A percentile compares a stretch with the other conserved stretches of the same genome.
phyloP scores from a whole-genome alignment of 1,140 invertebrate genomes.

The Drosophila gunungcola region DNA sequence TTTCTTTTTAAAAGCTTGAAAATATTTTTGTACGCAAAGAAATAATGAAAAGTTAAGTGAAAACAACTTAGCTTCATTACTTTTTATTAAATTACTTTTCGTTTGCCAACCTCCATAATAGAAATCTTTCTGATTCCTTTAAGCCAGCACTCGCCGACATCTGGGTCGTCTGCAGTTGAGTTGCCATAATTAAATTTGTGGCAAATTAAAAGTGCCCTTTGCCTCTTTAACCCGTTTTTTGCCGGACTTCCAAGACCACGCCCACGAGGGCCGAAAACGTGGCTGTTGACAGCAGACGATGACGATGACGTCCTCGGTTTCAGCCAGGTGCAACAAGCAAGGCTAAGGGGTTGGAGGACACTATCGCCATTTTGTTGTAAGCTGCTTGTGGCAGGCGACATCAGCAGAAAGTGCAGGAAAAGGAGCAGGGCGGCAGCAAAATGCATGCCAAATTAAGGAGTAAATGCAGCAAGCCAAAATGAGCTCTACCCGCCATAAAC shows the following conservation, averaged over 20 bases:
- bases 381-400: conserved; percentile 77
- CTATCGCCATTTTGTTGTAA: conserved; percentile 74
- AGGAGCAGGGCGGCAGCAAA: conserved; percentile 42
- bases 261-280: conserved; percentile 25
- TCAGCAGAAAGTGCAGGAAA: conserved; percentile 28
- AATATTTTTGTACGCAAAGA: no score
- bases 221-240: conserved; percentile 32
- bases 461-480: conserved; percentile 45
- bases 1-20: no score
- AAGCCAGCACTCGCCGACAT: neutral
- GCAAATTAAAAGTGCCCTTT: conserved; percentile 67
- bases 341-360: conserved; percentile 32
- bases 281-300: conserved; percentile 46
- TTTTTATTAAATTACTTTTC: neutral
- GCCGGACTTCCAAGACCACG: conserved; percentile 17
- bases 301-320: conserved; percentile 21
- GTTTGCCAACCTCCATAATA: conserved; percentile 10
- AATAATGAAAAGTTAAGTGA: no score
- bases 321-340: conserved; percentile 45
- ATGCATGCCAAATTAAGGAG: conserved; percentile 63
- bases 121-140: conserved; percentile 10
- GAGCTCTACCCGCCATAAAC: conserved; percentile 3
- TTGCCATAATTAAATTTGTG: conserved; percentile 72
- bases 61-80: no score
- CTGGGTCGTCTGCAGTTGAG: conserved; percentile 9